Evolutionary conservation across 1,140 invertebrate genomes (phyloP).

Genomic region (Drosophila varians): DNA sequence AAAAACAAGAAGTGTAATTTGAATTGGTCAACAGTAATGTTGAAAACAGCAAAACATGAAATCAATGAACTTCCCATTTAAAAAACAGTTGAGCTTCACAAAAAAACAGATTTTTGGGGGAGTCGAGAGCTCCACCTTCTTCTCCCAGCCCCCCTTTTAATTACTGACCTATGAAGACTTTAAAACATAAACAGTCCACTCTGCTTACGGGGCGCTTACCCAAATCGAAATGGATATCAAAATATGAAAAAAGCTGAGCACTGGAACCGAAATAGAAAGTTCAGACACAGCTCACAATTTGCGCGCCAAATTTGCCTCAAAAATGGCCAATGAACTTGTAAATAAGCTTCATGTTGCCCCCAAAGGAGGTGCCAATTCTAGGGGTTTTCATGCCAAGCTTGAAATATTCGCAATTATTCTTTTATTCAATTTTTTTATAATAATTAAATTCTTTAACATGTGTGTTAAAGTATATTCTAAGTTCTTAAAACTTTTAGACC

Average conservation of each 20-base stretch:
- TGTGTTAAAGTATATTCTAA: no score
- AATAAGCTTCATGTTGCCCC: conserved; percentile 5
- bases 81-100: conserved; percentile 10
- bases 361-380: not conserved
- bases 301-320: conserved; percentile 66
- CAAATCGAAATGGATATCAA: conserved; percentile 9
- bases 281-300: conserved; percentile 35
- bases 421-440: no score
- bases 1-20: conserved; percentile 44
- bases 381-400: conserved; percentile 15
- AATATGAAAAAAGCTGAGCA: conserved; percentile 24
- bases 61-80: conserved; percentile 47
- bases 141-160: conserved; percentile 34
- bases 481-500: no score
- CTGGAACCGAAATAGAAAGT: conserved; percentile 14
- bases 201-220: conserved; percentile 46
- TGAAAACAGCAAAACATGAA: conserved; percentile 12
- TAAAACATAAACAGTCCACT: conserved; percentile 52
- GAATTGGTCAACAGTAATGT: conserved; percentile 21
- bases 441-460: no score
- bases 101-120: conserved; percentile 23
- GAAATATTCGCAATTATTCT: no score
- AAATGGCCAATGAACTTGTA: conserved; percentile 65
- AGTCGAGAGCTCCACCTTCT: conserved; percentile 3
- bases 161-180: conserved; percentile 68